phyloP scores from a whole-genome alignment of 2,113 vertebrate species.

The Reinhardtius hippoglossoides region DNA sequence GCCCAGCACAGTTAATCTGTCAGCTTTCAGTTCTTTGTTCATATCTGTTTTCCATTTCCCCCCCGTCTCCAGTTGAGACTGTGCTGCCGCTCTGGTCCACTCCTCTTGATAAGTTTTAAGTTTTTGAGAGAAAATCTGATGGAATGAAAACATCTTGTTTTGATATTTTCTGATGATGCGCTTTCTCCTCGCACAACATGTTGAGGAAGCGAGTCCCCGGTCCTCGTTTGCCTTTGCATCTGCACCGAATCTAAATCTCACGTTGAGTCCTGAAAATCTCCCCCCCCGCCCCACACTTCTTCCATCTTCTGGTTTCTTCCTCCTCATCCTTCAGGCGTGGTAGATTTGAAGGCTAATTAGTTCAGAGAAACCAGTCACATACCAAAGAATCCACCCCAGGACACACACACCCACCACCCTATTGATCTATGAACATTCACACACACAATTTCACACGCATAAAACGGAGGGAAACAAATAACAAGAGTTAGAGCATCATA shows the following conservation, averaged over 20 bases:
- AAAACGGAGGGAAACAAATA: slow-evolving; percentile 30
- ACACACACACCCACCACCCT: slow-evolving; percentile 38
- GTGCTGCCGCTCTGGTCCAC: slow-evolving; percentile 36
- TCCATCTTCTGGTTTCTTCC: slow-evolving; percentile 14
- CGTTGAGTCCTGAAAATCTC: slow-evolving; percentile 29
- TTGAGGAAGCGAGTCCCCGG: slow-evolving; percentile 9
- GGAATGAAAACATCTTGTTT: slow-evolving; percentile 62
- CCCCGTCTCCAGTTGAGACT: neutral
- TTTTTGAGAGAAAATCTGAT: slow-evolving; percentile 18
- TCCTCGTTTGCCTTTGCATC: slow-evolving; percentile 16
- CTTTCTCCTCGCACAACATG: slow-evolving; percentile 28
- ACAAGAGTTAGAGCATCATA: slow-evolving; percentile 47
- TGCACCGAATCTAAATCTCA: slow-evolving; percentile 43
- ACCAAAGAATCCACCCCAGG: slow-evolving; percentile 49
- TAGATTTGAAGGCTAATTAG: slow-evolving; percentile 71
- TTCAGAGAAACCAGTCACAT: slow-evolving; percentile 65
- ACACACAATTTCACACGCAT: slow-evolving; percentile 6
- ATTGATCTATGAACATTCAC: slow-evolving; percentile 49
- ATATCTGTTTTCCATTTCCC: neutral
- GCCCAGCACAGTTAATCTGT: neutral
- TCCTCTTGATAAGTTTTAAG: slow-evolving; percentile 44
- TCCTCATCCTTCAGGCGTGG: slow-evolving; percentile 52
- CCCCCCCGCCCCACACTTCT: neutral
- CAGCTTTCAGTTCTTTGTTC: neutral
- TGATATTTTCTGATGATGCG: slow-evolving; percentile 40